Evolutionary conservation across 2,888 invertebrate genomes (phyloP), one percentile per base, ranked within the genome.

Genomic region (Bugula neritina): DNA sequence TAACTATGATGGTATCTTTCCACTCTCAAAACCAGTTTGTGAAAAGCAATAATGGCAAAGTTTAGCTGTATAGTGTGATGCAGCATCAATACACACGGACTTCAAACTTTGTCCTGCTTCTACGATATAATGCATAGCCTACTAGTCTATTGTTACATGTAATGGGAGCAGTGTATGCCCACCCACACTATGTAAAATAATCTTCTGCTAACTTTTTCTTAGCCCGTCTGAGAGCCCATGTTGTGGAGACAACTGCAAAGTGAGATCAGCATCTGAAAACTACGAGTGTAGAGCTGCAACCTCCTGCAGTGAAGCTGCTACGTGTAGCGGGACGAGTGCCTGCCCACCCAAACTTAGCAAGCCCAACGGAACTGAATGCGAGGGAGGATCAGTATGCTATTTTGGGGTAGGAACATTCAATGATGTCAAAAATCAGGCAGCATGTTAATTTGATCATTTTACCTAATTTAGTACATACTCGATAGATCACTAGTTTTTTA

Each of bases 221-320:
- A 80, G 80, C 72, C 80, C 80, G 0, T 79, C 78, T 72, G 75
- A 78, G 54, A 79, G 80, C 1, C 74, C 76, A 0, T 80, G 80
- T 54, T 80, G 80, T 72, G 69, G 69, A 5, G 21, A 29, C 0
- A 43, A 71, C 52, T 78, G 78, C 54, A 73, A 74, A 72, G 74
- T 72, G 55, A 43, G 72, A 10, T 43, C 71, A 13, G 58, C 71
- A 25, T 71, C 52, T 10, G 74, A 72, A 21, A 74, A 73, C 34
- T 52, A 72, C 27, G 72, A 74, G 0, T 80, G 80, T 72, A 71
- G 79, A 29, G 71, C 74, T 17, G 75, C 75, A 13, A 75, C 78
- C 1, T 74, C 74, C 23, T 80, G 80, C 71, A 74, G 74, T 3
- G 73, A 75, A 5, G 73, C 76, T 31, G 76, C 79, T 1, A 74